Conservation (phyloP, 2,888 invertebrate genomes). For the Parochlus steinenii region DNA sequence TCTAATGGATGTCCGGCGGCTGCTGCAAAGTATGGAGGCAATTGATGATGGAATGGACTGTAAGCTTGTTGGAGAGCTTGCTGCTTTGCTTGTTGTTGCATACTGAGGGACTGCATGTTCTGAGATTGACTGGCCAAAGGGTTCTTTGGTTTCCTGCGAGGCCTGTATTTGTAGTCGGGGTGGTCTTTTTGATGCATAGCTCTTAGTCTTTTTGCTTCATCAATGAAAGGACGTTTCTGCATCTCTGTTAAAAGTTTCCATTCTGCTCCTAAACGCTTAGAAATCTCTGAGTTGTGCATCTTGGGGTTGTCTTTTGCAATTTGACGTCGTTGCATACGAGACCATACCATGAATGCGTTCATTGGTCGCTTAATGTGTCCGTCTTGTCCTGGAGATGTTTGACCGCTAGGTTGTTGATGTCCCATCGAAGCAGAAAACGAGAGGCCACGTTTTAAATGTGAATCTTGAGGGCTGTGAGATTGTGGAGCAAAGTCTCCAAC, state of each 20-base stretch:
- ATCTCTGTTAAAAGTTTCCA: constrained; percentile 80
- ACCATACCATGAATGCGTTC: constrained; percentile 98
- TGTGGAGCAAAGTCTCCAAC: constrained; percentile 28
- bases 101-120: constrained; percentile 31
- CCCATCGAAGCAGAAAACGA: constrained; percentile 27
- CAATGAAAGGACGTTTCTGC: constrained; percentile 86
- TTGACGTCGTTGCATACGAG: constrained; percentile 74
- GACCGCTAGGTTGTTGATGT: constrained; percentile 16
- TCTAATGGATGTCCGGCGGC: constrained; percentile 49
- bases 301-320: constrained; percentile 90
- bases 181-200: constrained; percentile 82
- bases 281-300: constrained; percentile 82
- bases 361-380: constrained; percentile 89
- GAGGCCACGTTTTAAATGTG: constrained; percentile 30
- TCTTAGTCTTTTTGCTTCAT: constrained; percentile 80
- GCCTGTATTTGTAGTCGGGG: constrained; percentile 81
- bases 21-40: constrained; percentile 59
- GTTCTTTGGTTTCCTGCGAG: constrained; percentile 67
- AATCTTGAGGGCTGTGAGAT: constrained; percentile 23
- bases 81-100: constrained; percentile 45
- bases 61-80: constrained; percentile 40
- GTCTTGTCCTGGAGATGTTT: constrained; percentile 33
- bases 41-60: constrained; percentile 43
- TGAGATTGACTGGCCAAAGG: constrained; percentile 32
- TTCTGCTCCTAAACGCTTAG: constrained; percentile 79